A percentile compares a stretch with the other conserved stretches of the same genome.
Evolutionary conservation across 1,140 invertebrate genomes (phyloP).

Genomic region (Lucilia sericata): DNA sequence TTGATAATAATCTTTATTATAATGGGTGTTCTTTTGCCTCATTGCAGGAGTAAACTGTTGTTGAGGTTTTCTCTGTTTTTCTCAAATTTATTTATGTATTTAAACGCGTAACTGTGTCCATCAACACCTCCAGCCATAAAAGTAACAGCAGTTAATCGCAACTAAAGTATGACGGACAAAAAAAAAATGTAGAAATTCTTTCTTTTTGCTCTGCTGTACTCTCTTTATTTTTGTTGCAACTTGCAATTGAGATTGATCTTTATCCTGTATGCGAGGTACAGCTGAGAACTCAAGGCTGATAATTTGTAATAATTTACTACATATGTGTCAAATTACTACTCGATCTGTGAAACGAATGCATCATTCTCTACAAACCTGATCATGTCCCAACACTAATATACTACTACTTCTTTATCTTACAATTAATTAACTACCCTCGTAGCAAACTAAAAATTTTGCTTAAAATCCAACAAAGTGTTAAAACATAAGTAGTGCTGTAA

Average conservation of each 20-base stretch:
- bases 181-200: not conserved
- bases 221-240: not conserved
- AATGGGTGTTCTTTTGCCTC: slow-evolving; percentile 29
- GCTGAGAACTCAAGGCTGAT: too few species aligned
- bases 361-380: too few species aligned
- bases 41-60: not conserved
- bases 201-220: not conserved
- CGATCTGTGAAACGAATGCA: too few species aligned
- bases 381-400: too few species aligned
- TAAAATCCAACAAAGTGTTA: slow-evolving; percentile 16
- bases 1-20: slow-evolving; percentile 11
- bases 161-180: not conserved
- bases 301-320: too few species aligned
- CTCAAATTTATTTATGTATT: slow-evolving; percentile 28
- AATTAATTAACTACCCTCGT: too few species aligned
- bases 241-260: not conserved
- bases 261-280: not conserved
- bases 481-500: slow-evolving; percentile 30
- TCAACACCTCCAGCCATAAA: slow-evolving; percentile 31
- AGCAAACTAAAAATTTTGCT: too few species aligned
- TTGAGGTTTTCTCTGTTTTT: not conserved
- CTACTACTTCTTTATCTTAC: too few species aligned
- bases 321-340: too few species aligned
- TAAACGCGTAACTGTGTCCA: slow-evolving; percentile 43
- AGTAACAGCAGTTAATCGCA: slow-evolving; percentile 29